Conservation (phyloP, 2,888 invertebrate species). For the Lumbricus terrestris region DNA sequence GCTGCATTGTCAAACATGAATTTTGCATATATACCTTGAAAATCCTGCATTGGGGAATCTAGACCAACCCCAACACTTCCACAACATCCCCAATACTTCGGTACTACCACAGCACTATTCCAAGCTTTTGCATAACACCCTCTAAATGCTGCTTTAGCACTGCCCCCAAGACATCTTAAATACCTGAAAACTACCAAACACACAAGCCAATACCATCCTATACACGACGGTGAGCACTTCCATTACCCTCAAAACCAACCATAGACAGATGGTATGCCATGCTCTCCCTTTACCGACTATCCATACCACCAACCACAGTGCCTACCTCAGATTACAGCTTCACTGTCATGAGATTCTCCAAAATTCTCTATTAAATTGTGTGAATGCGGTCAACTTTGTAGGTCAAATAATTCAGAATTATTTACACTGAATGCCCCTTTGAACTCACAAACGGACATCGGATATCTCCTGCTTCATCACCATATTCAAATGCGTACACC, state of each 20-base stretch:
- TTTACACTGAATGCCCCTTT: not conserved
- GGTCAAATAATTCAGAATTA: not conserved
- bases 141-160: too few relatives aligned
- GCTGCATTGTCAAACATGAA: too few relatives aligned
- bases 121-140: too few relatives aligned
- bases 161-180: too few relatives aligned
- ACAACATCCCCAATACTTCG: too few relatives aligned
- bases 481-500: not conserved
- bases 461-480: not conserved
- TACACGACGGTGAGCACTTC: too few relatives aligned
- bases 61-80: too few relatives aligned
- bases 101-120: too few relatives aligned
- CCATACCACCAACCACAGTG: not conserved
- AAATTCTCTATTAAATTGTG: not conserved
- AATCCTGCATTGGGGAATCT: too few relatives aligned
- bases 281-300: not conserved
- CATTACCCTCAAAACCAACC: not conserved
- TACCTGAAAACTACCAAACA: too few relatives aligned
- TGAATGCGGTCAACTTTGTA: not conserved
- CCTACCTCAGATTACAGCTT: not conserved
- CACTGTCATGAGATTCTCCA: not conserved
- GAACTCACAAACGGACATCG: not conserved
- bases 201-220: too few relatives aligned
- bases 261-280: not conserved
- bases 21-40: too few relatives aligned